Conservation (phyloP, 2,888 invertebrate genomes). For the Crepidodera aurea region DNA sequence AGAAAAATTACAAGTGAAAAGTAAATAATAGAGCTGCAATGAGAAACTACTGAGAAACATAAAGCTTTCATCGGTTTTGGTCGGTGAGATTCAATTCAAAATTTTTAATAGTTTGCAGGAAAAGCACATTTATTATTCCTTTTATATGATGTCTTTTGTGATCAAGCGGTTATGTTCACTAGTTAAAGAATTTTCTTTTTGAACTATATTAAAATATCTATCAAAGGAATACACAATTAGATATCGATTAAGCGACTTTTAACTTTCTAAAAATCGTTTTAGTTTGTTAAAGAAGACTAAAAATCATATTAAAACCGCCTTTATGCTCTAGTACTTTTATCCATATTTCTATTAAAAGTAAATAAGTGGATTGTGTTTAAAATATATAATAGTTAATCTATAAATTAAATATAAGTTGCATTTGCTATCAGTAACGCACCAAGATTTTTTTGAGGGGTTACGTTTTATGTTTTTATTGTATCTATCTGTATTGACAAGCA, state of each 20-base stretch:
- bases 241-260: slow-evolving; percentile 14
- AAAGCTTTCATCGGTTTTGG: neutral
- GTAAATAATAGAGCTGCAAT: slow-evolving; percentile 2
- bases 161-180: neutral
- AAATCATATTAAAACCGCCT: slow-evolving; percentile 13
- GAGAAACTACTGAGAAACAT: neutral
- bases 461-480: no score
- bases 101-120: neutral
- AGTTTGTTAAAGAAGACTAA: slow-evolving; percentile 14
- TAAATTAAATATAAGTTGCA: slow-evolving; percentile 5
- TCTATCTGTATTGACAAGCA: no score
- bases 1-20: neutral
- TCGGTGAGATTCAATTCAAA: slow-evolving; percentile 3
- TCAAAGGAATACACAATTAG: slow-evolving; percentile 7
- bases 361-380: slow-evolving; percentile 3
- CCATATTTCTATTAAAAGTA: slow-evolving; percentile 8
- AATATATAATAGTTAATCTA: slow-evolving; percentile 3
- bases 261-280: slow-evolving; percentile 11
- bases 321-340: slow-evolving; percentile 12
- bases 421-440: neutral
- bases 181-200: slow-evolving; percentile 7
- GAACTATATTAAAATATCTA: slow-evolving; percentile 7
- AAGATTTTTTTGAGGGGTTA: no score
- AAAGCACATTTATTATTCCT: slow-evolving; percentile 1
- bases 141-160: neutral